These are phyloP conservation scores for Calephelis perditalis DNA, from an alignment of 2,888 invertebrate genomes.

Conservation along the genomic window DNA sequence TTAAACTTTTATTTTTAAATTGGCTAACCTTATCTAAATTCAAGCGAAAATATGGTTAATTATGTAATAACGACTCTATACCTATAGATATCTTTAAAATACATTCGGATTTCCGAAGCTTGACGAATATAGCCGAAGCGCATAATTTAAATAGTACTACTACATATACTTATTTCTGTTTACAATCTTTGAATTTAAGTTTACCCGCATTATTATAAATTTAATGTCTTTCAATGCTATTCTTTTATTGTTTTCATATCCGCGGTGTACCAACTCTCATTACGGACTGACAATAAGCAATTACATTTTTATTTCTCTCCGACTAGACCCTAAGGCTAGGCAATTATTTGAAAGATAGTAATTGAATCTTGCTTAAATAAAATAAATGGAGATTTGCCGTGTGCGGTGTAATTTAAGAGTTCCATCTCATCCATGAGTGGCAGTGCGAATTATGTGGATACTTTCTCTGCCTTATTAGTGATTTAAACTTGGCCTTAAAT, in stretches of 20 bases:
- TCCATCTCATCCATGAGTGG: constrained; percentile 62
- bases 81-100: no score
- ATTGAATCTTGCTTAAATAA: constrained; percentile 69
- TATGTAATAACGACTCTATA: no score
- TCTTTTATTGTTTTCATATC: constrained; percentile 41
- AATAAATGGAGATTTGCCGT: constrained; percentile 54
- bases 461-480: constrained; percentile 62
- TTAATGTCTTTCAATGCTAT: neutral
- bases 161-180: neutral
- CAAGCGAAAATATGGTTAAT: no score
- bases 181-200: neutral
- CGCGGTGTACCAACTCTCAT: constrained; percentile 38
- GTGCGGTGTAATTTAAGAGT: constrained; percentile 67
- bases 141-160: no score
- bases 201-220: constrained; percentile 4
- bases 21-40: no score
- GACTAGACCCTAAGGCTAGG: constrained; percentile 45
- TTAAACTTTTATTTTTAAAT: no score
- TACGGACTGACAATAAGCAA: constrained; percentile 40
- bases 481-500: constrained; percentile 60
- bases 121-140: no score
- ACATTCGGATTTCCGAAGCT: no score
- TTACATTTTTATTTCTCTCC: constrained; percentile 43
- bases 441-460: constrained; percentile 64
- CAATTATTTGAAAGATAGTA: constrained; percentile 51